A percentile compares a stretch with the other conserved stretches of the same genome.
Conservation (phyloP, 2,113 vertebrate genomes). For the Crotalus horridus region DNA sequence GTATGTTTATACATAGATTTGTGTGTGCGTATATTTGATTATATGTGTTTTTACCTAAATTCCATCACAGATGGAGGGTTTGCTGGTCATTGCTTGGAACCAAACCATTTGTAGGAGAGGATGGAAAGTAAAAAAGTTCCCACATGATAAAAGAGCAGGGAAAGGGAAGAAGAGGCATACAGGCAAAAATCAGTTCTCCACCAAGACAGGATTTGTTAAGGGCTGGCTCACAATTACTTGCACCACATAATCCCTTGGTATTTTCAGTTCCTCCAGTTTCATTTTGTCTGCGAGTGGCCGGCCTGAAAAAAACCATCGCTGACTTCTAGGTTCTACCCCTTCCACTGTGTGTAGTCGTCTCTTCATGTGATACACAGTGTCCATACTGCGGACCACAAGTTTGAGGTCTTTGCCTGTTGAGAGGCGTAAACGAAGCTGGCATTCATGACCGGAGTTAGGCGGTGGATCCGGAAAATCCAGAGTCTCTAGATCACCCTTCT, state of each 20-base stretch:
- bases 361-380: conserved; percentile 96
- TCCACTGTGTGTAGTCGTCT: conserved; percentile 84
- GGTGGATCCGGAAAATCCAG: conserved; percentile 77
- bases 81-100: conserved; percentile 70
- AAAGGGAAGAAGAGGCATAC: conserved; percentile 32
- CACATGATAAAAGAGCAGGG: conserved; percentile 44
- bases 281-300: conserved; percentile 94
- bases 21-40: not conserved
- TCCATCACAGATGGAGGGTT: conserved; percentile 82
- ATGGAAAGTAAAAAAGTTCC: conserved; percentile 57
- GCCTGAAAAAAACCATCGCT: conserved; percentile 98
- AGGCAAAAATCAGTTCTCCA: conserved; percentile 78
- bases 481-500: conserved; percentile 86
- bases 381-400: conserved; percentile 86
- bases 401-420: conserved; percentile 93
- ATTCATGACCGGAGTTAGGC: conserved; percentile 84
- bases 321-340: conserved; percentile 81
- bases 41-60: conserved; percentile 60
- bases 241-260: conserved; percentile 97
- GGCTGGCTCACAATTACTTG: conserved; percentile 98
- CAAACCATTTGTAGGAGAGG: conserved; percentile 63
- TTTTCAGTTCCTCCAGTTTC: conserved; percentile 95
- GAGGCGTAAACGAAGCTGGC: conserved; percentile 91
- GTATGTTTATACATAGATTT: not conserved
- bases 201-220: conserved; percentile 78